Evolutionary conservation across 2,113 vertebrate genomes (phyloP), one percentile per base, ranked within the genome.

Genomic region (Malurus cyaneus): DNA sequence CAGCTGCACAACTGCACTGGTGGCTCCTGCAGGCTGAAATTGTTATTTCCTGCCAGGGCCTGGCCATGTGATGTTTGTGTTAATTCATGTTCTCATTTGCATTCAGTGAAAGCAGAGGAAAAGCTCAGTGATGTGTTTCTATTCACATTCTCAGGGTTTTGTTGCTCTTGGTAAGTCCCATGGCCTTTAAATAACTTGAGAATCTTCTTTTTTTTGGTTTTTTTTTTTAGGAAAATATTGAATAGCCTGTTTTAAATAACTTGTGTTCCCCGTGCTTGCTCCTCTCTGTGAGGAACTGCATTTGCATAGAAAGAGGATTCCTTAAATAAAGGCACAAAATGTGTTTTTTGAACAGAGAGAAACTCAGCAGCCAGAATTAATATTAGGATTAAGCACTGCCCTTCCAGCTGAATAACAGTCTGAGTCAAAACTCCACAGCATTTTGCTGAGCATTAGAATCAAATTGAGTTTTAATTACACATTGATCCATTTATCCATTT

Each of bases 141-240:
- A 34, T 80, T 80, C 36, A 47, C 13, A 57, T 46, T 34, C 47
- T 88, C 50, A 16, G 62, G 64, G 34, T 47, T 77, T 66, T 88
- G 60, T 50, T 57, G 53, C 19, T 61, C 29, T 85, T 47, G 42
- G 1, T 49, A 77, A 66, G 61, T 69, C 76, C 36, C 34, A 8
- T n/a, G 50, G 80, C 73, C 81, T 93, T 90, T 69, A 89, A 86
- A 88, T 80, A 84, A 89, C 76, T 78, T 28, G 29, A 67, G 79
- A 80, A 50, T 36, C 20, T 85, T 47, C 21, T 14, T 66, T 73
- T 57, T 36, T 10, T 62, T 34, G n/a, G n/a, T 70, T 80, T 54
- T n/a, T 36, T 78, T 46, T 12, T 17, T 4, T 11, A 17, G 41
- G 57, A 50, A 91, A 83, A 66, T 34, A 71, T 14, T 54, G 34